phyloP scores from a whole-genome alignment of 1,140 invertebrate species.

The Temnothorax curvispinosus region DNA sequence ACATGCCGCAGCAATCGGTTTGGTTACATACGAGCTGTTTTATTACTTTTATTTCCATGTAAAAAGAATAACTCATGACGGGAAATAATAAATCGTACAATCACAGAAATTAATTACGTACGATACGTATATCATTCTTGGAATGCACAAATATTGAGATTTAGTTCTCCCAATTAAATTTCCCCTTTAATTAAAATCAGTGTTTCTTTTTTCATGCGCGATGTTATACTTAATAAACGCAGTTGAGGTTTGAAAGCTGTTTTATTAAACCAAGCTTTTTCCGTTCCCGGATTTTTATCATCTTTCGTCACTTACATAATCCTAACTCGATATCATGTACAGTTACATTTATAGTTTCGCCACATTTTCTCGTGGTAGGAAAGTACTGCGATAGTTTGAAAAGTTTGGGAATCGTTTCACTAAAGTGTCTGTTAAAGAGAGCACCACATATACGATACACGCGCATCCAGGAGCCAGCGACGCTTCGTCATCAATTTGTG shows the following conservation, averaged over 20 bases:
- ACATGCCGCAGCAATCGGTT: background rate
- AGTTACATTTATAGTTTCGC: background rate
- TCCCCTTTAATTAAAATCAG: background rate
- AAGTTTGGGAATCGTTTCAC: background rate
- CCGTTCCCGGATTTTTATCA: background rate
- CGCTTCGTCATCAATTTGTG: background rate
- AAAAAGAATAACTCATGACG: background rate
- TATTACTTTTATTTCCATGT: background rate
- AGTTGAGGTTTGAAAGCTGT: constrained; percentile 8
- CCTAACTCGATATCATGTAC: background rate
- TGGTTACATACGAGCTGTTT: background rate
- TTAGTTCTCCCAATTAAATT: background rate
- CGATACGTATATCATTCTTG: background rate
- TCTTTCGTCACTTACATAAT: background rate
- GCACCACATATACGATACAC: background rate
- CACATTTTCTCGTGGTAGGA: background rate
- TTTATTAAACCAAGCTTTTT: background rate
- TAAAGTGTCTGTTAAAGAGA: background rate
- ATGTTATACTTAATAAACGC: constrained; percentile 40
- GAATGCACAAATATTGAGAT: constrained; percentile 6
- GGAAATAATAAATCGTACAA: background rate
- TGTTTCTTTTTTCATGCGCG: background rate
- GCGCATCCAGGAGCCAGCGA: background rate
- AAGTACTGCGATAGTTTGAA: background rate
- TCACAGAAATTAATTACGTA: background rate